Conservation (phyloP, 2,888 invertebrate genomes). For the Biston betularia region DNA sequence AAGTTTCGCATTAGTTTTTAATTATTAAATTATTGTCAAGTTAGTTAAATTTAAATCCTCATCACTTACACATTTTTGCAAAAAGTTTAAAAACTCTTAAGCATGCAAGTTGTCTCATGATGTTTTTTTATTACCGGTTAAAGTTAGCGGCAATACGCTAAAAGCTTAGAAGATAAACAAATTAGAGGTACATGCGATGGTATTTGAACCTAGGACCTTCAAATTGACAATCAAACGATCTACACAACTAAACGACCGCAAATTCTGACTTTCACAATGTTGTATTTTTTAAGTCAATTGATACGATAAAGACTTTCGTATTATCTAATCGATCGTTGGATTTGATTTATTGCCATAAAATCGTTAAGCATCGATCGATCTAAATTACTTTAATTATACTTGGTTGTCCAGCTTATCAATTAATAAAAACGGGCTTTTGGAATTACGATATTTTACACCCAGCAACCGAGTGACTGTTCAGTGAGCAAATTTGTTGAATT, state of each 20-base stretch:
- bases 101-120: too few relatives aligned
- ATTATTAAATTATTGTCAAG: too few relatives aligned
- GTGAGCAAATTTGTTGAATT: not conserved
- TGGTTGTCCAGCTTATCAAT: not conserved
- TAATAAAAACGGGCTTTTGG: not conserved
- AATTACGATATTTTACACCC: not conserved
- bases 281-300: not conserved
- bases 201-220: too few relatives aligned
- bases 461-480: not conserved
- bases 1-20: too few relatives aligned
- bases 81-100: too few relatives aligned
- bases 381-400: constrained; percentile 5
- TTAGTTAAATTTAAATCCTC: too few relatives aligned
- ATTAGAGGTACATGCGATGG: too few relatives aligned
- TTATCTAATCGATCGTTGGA: not conserved
- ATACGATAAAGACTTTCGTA: not conserved
- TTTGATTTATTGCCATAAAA: not conserved
- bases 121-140: too few relatives aligned
- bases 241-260: not conserved
- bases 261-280: too few relatives aligned
- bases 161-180: too few relatives aligned
- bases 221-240: not conserved
- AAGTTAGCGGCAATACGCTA: too few relatives aligned
- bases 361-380: not conserved
- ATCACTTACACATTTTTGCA: too few relatives aligned